Conservation (phyloP, 2,888 invertebrate species). For the Gortyna flavago region DNA sequence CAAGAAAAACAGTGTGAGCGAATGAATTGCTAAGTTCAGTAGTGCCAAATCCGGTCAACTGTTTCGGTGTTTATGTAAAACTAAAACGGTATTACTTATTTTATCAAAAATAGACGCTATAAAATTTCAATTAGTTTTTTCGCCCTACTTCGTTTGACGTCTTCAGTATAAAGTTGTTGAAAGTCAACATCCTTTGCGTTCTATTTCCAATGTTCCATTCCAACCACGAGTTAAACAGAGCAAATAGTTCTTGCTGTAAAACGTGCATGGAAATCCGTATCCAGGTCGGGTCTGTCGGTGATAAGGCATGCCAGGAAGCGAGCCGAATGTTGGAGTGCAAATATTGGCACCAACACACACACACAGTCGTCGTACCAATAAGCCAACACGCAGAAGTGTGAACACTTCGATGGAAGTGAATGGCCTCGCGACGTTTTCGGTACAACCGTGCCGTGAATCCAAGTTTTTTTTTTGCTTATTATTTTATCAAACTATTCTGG, state of each 20-base stretch:
- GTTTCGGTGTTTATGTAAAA: not conserved
- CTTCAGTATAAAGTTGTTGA: constrained; percentile 17
- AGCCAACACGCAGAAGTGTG: constrained; percentile 68
- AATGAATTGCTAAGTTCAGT: constrained; percentile 34
- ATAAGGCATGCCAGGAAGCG: constrained; percentile 79
- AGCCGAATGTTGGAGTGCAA: constrained; percentile 63
- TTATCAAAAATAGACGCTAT: not conserved
- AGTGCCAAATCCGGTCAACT: not conserved
- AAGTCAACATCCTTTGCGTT: constrained; percentile 31
- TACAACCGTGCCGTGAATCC: constrained; percentile 81
- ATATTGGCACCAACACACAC: constrained; percentile 50
- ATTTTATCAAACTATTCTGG: constrained; percentile 6
- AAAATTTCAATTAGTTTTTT: not conserved
- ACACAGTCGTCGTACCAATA: constrained; percentile 34
- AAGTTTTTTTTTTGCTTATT: constrained; percentile 37
- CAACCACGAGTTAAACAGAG: constrained; percentile 43
- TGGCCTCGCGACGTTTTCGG: constrained; percentile 84
- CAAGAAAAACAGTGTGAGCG: constrained; percentile 31
- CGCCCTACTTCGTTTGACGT: constrained; percentile 17
- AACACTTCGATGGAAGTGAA: constrained; percentile 77
- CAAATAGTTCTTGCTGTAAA: constrained; percentile 46
- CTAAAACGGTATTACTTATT: not conserved
- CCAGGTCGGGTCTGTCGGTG: constrained; percentile 68
- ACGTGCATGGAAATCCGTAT: constrained; percentile 58
- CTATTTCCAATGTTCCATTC: constrained; percentile 32